Conservation (phyloP, 1,140 invertebrate genomes). For the Sinella curviseta region DNA sequence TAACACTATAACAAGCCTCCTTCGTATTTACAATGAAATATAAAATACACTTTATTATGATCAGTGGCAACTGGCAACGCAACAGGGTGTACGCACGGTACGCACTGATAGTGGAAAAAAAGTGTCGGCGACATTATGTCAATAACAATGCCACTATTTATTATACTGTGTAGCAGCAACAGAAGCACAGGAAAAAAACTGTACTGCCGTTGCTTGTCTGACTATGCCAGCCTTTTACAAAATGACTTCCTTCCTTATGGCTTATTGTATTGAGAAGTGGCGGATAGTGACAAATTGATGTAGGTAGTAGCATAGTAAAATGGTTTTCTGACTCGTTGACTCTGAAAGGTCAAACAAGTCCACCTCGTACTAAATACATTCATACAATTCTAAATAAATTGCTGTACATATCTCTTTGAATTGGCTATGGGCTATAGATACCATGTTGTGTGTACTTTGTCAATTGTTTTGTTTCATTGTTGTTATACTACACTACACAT, state of each 20-base stretch:
- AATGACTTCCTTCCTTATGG: slow-evolving; percentile 18
- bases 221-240: neutral
- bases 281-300: slow-evolving; percentile 17
- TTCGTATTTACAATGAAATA: too few species aligned
- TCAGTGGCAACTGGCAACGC: neutral
- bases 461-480: too few species aligned
- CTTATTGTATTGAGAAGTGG: neutral
- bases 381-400: too few species aligned
- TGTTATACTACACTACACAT: too few species aligned
- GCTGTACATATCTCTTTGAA: too few species aligned
- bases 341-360: neutral
- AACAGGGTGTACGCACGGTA: slow-evolving; percentile 10
- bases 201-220: too few species aligned
- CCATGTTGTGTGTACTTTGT: too few species aligned
- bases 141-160: slow-evolving; percentile 7
- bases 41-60: neutral
- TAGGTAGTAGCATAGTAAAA: neutral
- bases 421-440: too few species aligned
- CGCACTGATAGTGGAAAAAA: neutral
- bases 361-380: too few species aligned
- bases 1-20: neutral
- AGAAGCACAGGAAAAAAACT: too few species aligned
- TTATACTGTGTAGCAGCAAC: neutral
- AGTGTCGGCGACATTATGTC: neutral
- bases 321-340: neutral